A percentile compares a stretch with the other conserved stretches of the same genome.
Evolutionary conservation across 2,113 vertebrate species (phyloP).

Genomic region (Vombatus ursinus): DNA sequence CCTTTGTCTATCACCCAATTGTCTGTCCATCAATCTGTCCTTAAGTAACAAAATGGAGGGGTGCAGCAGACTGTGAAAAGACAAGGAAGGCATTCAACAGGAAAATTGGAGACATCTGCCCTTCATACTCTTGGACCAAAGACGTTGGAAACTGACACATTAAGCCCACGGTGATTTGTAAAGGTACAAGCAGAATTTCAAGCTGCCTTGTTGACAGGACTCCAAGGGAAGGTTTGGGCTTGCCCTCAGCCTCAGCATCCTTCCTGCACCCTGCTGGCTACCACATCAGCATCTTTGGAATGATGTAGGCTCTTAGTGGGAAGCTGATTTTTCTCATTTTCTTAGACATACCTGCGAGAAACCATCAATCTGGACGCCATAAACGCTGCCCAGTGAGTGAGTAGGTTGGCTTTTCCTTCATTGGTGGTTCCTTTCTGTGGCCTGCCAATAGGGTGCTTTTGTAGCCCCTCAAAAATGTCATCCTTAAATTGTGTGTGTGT

Average conservation of each 20-base stretch:
- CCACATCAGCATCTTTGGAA: not conserved
- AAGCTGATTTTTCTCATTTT: slow-evolving; percentile 53
- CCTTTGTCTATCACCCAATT: not conserved
- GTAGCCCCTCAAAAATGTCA: not conserved
- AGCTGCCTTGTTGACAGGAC: slow-evolving; percentile 7
- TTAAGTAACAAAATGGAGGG: not conserved
- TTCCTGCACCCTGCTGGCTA: not conserved
- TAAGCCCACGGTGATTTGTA: slow-evolving; percentile 4
- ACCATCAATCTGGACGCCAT: not conserved
- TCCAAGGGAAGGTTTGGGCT: not conserved
- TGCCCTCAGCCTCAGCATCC: not conserved
- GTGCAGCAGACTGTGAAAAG: not conserved
- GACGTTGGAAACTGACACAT: not conserved
- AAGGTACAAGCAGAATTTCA: slow-evolving; percentile 26
- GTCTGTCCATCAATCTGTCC: slow-evolving; percentile 21
- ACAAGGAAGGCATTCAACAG: slow-evolving; percentile 54
- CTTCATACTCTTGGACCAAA: not conserved
- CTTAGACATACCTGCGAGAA: slow-evolving; percentile 36
- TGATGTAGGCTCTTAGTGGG: not conserved
- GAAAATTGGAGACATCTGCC: slow-evolving; percentile 3
- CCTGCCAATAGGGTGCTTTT: not conserved
- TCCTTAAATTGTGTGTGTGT: not conserved
- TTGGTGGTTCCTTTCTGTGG: not conserved
- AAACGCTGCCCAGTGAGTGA: not conserved
- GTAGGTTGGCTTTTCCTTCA: slow-evolving; percentile 17